Evolutionary conservation across 1,140 invertebrate genomes (phyloP).

Genomic region (Pseudomyrmex gracilis): DNA sequence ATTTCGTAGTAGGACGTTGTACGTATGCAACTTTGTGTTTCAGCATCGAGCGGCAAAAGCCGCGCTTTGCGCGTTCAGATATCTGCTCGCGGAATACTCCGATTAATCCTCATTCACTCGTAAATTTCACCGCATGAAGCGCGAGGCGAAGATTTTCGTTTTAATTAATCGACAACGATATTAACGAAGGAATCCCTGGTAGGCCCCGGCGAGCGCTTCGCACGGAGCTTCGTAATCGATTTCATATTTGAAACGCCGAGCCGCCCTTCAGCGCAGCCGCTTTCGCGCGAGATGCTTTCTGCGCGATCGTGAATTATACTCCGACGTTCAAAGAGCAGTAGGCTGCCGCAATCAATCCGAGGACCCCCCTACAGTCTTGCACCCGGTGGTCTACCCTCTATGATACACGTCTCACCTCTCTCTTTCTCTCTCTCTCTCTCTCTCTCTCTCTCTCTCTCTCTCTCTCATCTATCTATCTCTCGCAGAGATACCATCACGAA

Average conservation of each 20-base stretch:
- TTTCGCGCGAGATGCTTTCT: not conserved
- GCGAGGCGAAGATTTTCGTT: not conserved
- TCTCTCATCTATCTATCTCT: conserved; percentile 9
- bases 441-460: not conserved
- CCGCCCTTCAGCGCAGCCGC: not conserved
- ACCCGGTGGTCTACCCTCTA: conserved; percentile 19
- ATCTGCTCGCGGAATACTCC: not conserved
- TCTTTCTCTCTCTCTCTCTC: too few relatives aligned
- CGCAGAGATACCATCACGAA: not conserved
- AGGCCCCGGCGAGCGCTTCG: not conserved
- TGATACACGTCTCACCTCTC: conserved; percentile 47
- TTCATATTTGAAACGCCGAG: not conserved
- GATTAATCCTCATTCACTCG: not conserved
- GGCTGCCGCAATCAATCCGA: conserved; percentile 40
- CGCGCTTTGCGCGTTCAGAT: not conserved
- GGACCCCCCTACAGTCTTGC: not conserved
- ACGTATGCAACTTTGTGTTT: not conserved
- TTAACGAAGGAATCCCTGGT: not conserved
- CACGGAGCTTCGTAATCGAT: conserved; percentile 10
- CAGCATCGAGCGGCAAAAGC: not conserved
- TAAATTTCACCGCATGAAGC: not conserved
- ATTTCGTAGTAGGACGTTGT: not conserved
- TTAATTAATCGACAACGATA: conserved; percentile 20
- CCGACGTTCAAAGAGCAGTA: conserved; percentile 53
- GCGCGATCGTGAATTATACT: conserved; percentile 57